These are phyloP conservation scores for Zalophus californianus DNA, from an alignment of 2,797 vertebrate genomes.

Conservation along the genomic window DNA sequence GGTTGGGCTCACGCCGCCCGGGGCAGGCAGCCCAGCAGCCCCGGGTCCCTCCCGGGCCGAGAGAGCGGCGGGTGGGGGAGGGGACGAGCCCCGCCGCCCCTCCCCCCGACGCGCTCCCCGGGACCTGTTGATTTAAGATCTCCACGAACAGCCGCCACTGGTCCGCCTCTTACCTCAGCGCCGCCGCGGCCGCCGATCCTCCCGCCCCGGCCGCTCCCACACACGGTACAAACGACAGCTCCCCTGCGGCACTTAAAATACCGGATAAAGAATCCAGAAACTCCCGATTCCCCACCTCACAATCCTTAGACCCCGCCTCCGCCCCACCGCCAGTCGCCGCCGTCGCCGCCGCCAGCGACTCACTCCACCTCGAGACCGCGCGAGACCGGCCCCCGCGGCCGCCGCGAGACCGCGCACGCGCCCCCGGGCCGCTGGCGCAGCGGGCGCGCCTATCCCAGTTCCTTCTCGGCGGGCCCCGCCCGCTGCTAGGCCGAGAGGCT, in stretches of 20 bases:
- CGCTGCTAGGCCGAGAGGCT: neutral
- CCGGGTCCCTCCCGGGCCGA: neutral
- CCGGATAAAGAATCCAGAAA: constrained; percentile 75
- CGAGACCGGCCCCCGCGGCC: constrained; percentile 79
- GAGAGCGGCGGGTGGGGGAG: neutral
- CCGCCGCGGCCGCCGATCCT: neutral
- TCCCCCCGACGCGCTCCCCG: constrained; percentile 43
- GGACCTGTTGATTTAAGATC: constrained; percentile 80
- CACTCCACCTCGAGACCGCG: constrained; percentile 78
- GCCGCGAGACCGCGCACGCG: constrained; percentile 77
- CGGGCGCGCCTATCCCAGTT: constrained; percentile 57
- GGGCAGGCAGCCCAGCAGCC: neutral
- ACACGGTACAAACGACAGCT: neutral
- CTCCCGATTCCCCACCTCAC: constrained; percentile 56
- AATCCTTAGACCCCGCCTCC: constrained; percentile 72
- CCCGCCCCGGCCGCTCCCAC: neutral
- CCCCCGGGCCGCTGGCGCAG: constrained; percentile 57
- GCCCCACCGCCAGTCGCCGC: constrained; percentile 70
- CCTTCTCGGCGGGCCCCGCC: constrained; percentile 16
- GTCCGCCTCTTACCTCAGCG: constrained; percentile 72
- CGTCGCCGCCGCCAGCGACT: constrained; percentile 70
- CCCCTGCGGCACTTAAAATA: neutral
- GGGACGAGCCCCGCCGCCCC: neutral
- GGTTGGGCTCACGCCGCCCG: constrained; percentile 8
- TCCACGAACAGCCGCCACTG: neutral